A percentile compares a stretch with the other conserved stretches of the same genome.
Conservation (phyloP, 1,140 invertebrate genomes). For the Trichoplusia ni region DNA sequence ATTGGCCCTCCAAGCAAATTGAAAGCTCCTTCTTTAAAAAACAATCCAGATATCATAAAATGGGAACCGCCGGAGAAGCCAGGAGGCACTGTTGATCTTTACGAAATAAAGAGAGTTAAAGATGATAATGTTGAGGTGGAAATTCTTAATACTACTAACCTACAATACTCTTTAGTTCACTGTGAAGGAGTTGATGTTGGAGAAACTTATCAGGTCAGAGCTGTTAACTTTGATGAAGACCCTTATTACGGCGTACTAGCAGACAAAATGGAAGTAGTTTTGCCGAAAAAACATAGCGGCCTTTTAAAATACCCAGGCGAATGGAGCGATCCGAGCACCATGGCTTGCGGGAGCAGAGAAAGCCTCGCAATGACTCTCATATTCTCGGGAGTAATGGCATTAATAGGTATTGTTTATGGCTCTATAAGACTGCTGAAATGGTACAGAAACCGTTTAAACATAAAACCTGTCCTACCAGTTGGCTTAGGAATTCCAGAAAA, state of each 20-base stretch:
- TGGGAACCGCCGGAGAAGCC: conserved; percentile 82
- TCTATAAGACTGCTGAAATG: conserved; percentile 68
- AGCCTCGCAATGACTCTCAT: conserved; percentile 61
- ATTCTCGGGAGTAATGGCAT: conserved; percentile 58
- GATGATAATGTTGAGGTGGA: conserved; percentile 60
- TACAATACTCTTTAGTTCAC: conserved; percentile 46
- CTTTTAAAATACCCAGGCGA: conserved; percentile 61
- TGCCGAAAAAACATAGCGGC: conserved; percentile 38
- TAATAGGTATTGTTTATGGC: conserved; percentile 59
- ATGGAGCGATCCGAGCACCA: conserved; percentile 74
- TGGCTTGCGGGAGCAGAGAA: conserved; percentile 58
- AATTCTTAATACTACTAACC: conserved; percentile 67
- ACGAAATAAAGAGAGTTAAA: conserved; percentile 79
- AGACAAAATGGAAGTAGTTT: conserved; percentile 47
- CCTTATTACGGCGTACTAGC: conserved; percentile 62
- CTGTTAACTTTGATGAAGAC: conserved; percentile 73
- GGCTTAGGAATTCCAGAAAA: conserved; percentile 71
- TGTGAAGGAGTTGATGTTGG: conserved; percentile 62
- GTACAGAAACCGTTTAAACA: conserved; percentile 77
- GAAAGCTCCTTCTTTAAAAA: conserved; percentile 73
- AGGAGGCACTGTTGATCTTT: conserved; percentile 84
- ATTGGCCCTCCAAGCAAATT: conserved; percentile 84
- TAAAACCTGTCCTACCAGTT: conserved; percentile 73
- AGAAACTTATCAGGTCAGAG: conserved; percentile 70
- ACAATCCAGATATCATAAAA: conserved; percentile 55